Percentiles rank a stretch among this genome's conserved stretches.
These are phyloP conservation scores for Larimichthys crocea DNA, from an alignment of 2,113 vertebrate genomes.

Conservation along the genomic window DNA sequence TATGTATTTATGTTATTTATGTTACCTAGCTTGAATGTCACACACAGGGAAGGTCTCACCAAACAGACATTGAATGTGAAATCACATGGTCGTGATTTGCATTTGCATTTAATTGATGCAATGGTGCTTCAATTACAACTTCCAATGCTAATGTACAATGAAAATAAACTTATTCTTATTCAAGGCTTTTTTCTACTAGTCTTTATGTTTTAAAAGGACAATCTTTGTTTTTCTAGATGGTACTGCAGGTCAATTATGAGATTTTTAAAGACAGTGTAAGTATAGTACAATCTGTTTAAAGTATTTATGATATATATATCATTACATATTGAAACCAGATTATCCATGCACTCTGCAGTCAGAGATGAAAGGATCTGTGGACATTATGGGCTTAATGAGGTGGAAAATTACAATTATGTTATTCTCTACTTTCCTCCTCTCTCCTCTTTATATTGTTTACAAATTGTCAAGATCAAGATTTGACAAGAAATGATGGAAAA, in stretches of 20 bases:
- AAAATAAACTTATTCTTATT: conserved; percentile 9
- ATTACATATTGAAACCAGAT: background rate
- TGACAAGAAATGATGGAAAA: background rate
- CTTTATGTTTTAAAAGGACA: background rate
- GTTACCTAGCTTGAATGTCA: background rate
- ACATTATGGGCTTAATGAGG: background rate
- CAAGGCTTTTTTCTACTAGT: background rate
- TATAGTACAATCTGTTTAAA: background rate
- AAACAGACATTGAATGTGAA: background rate
- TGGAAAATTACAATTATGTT: background rate
- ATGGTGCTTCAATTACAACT: background rate
- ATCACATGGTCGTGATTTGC: background rate
- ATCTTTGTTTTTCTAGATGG: background rate
- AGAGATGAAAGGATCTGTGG: background rate
- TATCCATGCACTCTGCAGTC: background rate
- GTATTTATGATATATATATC: background rate
- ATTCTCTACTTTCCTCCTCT: background rate
- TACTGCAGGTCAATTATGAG: conserved; percentile 3
- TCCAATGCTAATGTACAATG: background rate
- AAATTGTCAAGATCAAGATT: background rate
- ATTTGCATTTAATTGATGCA: background rate
- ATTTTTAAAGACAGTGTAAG: background rate
- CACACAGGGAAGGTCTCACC: background rate
- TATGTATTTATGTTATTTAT: background rate
- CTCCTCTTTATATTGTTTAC: background rate